phyloP scores from a whole-genome alignment of 2,113 vertebrate genomes.

The Clarias magur region DNA sequence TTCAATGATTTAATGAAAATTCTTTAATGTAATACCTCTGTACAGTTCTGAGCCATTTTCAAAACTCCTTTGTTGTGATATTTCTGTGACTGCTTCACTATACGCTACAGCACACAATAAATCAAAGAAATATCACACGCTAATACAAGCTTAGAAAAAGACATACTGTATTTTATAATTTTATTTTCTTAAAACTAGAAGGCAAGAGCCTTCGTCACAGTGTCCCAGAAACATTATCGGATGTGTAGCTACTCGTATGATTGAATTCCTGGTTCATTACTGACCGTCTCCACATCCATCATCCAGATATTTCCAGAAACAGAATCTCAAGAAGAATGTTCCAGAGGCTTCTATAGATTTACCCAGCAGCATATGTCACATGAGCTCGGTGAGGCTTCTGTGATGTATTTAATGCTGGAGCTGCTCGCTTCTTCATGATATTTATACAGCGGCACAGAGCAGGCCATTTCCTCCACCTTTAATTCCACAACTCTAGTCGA shows the following conservation, averaged over 20 bases:
- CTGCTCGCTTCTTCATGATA: slow-evolving; percentile 37
- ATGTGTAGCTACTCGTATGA: slow-evolving; percentile 45
- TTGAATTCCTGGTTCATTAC: slow-evolving; percentile 45
- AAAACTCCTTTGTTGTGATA: slow-evolving; percentile 45
- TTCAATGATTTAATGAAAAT: slow-evolving; percentile 53
- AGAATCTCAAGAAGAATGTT: slow-evolving; percentile 34
- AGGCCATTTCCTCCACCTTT: slow-evolving; percentile 43
- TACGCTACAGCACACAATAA: slow-evolving; percentile 21
- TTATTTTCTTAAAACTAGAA: slow-evolving; percentile 37
- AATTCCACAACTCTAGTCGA: slow-evolving; percentile 50
- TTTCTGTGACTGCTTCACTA: slow-evolving; percentile 41
- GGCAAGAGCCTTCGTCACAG: slow-evolving; percentile 22
- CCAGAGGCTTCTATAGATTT: slow-evolving; percentile 34
- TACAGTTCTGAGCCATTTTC: slow-evolving; percentile 39
- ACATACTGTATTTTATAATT: slow-evolving; percentile 24
- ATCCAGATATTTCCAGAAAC: slow-evolving; percentile 44
- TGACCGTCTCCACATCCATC: slow-evolving; percentile 43
- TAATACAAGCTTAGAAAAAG: slow-evolving; percentile 19
- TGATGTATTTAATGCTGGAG: slow-evolving; percentile 43
- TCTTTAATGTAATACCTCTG: slow-evolving; percentile 41
- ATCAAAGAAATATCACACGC: slow-evolving; percentile 37
- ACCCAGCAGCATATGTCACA: slow-evolving; percentile 37
- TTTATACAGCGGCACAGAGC: slow-evolving; percentile 47
- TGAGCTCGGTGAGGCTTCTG: slow-evolving; percentile 38
- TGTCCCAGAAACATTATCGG: slow-evolving; percentile 53